phyloP scores from a whole-genome alignment of 2,888 invertebrate genomes.

The Hetaerina titia region DNA sequence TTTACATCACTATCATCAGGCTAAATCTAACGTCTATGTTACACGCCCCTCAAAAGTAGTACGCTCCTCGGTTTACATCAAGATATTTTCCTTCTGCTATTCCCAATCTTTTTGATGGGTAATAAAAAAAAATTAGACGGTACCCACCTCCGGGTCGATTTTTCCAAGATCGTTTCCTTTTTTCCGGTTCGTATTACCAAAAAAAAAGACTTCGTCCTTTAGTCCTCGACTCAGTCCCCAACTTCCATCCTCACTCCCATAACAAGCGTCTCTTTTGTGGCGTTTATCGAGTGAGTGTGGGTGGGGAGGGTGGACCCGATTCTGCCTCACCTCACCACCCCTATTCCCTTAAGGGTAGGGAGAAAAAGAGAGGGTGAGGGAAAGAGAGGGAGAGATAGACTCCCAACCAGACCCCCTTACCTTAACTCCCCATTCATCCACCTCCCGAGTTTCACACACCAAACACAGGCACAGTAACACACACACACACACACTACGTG shows the following conservation, averaged over 20 bases:
- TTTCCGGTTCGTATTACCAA: not conserved
- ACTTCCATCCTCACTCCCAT: not conserved
- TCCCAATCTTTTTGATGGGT: too few relatives aligned
- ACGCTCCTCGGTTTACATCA: too few relatives aligned
- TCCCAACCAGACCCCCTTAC: not conserved
- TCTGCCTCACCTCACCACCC: not conserved
- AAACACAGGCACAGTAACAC: not conserved
- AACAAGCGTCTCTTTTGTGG: not conserved
- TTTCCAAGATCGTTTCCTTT: not conserved
- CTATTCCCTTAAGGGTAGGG: not conserved
- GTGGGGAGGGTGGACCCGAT: not conserved
- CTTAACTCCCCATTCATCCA: not conserved
- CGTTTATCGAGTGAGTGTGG: not conserved
- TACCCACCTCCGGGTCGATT: not conserved
- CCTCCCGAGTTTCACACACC: conserved; percentile 26
- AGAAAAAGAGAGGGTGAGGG: not conserved
- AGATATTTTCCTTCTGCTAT: too few relatives aligned
- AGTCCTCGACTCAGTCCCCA: not conserved
- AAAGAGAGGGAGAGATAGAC: not conserved
- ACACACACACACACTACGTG: not conserved
- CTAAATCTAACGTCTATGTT: too few relatives aligned
- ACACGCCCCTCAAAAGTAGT: too few relatives aligned
- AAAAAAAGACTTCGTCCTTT: not conserved
- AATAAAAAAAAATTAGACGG: too few relatives aligned
- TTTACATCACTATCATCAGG: too few relatives aligned